These are phyloP conservation scores for Apis florea DNA, from an alignment of 1,140 invertebrate species.

Conservation along the genomic window DNA sequence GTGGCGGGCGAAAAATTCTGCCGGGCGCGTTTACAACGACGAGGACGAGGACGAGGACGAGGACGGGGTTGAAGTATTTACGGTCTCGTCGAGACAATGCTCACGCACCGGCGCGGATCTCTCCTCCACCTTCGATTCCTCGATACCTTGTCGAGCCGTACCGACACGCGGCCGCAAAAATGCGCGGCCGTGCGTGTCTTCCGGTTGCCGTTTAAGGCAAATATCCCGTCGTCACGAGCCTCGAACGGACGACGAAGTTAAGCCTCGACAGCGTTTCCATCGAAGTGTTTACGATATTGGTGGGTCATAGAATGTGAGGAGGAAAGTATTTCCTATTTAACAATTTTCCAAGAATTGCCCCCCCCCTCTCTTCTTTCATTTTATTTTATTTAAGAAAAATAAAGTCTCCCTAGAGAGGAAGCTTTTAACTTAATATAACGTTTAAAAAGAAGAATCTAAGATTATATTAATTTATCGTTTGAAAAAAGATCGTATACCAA, in stretches of 20 bases:
- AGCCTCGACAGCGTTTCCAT: no score
- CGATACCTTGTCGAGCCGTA: slow-evolving; percentile 33
- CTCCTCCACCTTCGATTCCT: slow-evolving; percentile 40
- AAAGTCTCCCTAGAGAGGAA: no score
- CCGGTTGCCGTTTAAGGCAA: slow-evolving; percentile 47
- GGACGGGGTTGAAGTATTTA: slow-evolving; percentile 71
- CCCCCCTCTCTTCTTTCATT: no score
- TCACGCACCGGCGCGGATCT: slow-evolving; percentile 51
- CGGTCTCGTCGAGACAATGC: slow-evolving; percentile 72
- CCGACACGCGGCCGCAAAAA: slow-evolving; percentile 44
- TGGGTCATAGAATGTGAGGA: no score
- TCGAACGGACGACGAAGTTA: no score
- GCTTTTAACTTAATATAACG: no score
- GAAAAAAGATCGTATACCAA: no score
- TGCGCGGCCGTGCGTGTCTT: slow-evolving; percentile 7
- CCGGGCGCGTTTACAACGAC: slow-evolving; percentile 42
- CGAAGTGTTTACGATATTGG: no score
- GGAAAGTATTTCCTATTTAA: no score
- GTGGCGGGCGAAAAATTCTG: slow-evolving; percentile 49
- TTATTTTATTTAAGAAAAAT: no score
- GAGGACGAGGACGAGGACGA: slow-evolving; percentile 51
- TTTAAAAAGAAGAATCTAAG: no score
- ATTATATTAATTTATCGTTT: no score
- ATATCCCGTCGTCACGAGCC: slow-evolving; percentile 16
- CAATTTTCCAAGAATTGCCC: background rate